phyloP scores from a whole-genome alignment of 2,888 invertebrate species.

The Alcis repandata region DNA sequence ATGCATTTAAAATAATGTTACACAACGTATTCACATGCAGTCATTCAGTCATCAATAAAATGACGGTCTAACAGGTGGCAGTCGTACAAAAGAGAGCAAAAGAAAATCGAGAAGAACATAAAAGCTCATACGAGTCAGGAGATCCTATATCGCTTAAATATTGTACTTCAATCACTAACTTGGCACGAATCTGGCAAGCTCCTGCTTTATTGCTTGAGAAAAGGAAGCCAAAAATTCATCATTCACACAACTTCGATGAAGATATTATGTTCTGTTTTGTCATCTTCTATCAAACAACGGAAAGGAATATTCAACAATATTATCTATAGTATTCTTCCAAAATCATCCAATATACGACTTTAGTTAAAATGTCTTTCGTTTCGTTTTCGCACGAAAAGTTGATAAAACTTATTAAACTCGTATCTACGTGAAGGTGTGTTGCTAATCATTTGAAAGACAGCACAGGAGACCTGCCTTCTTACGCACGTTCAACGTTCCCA shows the following conservation, averaged over 20 bases:
- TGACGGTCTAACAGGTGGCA: conserved; percentile 35
- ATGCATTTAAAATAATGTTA: conserved; percentile 30
- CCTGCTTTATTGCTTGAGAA: conserved; percentile 17
- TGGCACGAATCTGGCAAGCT: conserved; percentile 9
- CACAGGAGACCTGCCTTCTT: conserved; percentile 19
- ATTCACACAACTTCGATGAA: conserved; percentile 2
- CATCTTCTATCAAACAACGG: conserved; percentile 11
- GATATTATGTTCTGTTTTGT: background rate
- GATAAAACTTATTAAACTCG: background rate
- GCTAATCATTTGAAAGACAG: conserved; percentile 15
- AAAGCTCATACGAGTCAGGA: conserved; percentile 36
- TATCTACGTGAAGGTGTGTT: background rate
- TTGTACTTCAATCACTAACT: conserved; percentile 23
- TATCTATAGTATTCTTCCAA: background rate
- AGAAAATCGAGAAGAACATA: conserved; percentile 41
- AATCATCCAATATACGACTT: background rate
- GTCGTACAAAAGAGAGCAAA: conserved; percentile 43
- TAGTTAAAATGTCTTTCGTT: background rate
- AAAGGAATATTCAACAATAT: background rate
- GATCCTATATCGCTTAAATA: conserved; percentile 29
- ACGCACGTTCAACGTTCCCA: conserved; percentile 33
- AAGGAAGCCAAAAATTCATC: conserved; percentile 2
- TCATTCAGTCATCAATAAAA: conserved; percentile 36
- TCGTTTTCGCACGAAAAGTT: background rate
- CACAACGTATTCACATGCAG: conserved; percentile 12